Conservation (phyloP, 2,113 vertebrate genomes). For the Gracilinanus agilis region DNA sequence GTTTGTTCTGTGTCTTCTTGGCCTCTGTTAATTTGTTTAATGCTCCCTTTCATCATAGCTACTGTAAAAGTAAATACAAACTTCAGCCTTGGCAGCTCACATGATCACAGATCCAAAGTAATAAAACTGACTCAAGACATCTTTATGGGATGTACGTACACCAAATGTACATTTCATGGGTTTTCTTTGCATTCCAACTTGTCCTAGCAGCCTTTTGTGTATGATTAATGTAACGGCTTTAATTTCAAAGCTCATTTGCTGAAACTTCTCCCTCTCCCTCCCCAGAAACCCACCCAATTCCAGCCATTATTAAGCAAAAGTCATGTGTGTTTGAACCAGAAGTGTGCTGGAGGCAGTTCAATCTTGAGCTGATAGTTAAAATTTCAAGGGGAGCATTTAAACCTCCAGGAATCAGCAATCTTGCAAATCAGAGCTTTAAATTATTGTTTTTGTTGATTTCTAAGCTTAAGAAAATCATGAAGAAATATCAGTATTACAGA, state of each 20-base stretch:
- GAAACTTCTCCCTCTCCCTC: not conserved
- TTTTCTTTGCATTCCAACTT: not conserved
- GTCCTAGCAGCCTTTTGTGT: not conserved
- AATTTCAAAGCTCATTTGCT: not conserved
- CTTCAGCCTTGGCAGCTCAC: not conserved
- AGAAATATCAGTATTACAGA: not conserved
- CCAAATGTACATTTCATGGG: not conserved
- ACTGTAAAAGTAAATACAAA: not conserved
- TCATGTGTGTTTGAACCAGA: not conserved
- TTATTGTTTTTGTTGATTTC: not conserved
- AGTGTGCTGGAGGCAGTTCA: not conserved
- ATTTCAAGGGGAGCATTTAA: not conserved
- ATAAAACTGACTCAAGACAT: slow-evolving; percentile 29
- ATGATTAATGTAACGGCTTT: not conserved
- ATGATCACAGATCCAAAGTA: slow-evolving; percentile 19
- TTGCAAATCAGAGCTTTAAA: not conserved
- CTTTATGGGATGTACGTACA: not conserved
- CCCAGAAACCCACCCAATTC: not conserved
- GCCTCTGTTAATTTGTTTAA: not conserved
- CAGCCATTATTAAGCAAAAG: not conserved
- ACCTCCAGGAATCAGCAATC: not conserved
- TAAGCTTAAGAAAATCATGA: not conserved
- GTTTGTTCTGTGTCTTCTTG: not conserved
- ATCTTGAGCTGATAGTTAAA: not conserved
- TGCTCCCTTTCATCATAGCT: not conserved